phyloP scores from a whole-genome alignment of 2,113 vertebrate genomes.

The Mesoclemmys tuberculata region DNA sequence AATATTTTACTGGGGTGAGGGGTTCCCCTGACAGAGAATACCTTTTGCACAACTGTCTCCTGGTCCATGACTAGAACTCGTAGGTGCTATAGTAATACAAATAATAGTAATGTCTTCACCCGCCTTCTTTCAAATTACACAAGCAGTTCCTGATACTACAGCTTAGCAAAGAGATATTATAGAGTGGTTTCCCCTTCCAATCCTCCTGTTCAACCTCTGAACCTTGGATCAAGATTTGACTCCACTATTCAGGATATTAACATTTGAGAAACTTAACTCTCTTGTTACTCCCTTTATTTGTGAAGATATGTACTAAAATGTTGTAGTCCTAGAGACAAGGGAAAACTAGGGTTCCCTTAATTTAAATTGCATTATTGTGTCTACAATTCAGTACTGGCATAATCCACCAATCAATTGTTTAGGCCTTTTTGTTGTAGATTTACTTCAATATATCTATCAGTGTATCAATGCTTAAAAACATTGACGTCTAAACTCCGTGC shows the following conservation, averaged over 20 bases:
- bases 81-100: too few relatives aligned
- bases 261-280: too few relatives aligned
- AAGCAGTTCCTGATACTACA: neutral
- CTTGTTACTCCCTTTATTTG: too few relatives aligned
- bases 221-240: too few relatives aligned
- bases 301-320: too few relatives aligned
- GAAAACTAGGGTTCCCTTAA: neutral
- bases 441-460: neutral
- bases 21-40: too few relatives aligned
- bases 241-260: too few relatives aligned
- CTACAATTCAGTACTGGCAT: neutral
- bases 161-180: neutral
- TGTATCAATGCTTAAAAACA: neutral
- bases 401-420: neutral
- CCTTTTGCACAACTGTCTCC: too few relatives aligned
- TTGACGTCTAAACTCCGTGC: neutral
- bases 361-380: neutral
- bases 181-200: too few relatives aligned
- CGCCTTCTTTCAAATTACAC: neutral
- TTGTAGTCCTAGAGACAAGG: neutral
- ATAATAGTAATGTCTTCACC: neutral
- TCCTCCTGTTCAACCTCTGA: too few relatives aligned
- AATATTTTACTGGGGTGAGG: too few relatives aligned
- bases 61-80: too few relatives aligned
- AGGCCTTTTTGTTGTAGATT: neutral